Evolutionary conservation across 1,140 invertebrate species (phyloP).

Genomic region (Diorhabda carinulata): DNA sequence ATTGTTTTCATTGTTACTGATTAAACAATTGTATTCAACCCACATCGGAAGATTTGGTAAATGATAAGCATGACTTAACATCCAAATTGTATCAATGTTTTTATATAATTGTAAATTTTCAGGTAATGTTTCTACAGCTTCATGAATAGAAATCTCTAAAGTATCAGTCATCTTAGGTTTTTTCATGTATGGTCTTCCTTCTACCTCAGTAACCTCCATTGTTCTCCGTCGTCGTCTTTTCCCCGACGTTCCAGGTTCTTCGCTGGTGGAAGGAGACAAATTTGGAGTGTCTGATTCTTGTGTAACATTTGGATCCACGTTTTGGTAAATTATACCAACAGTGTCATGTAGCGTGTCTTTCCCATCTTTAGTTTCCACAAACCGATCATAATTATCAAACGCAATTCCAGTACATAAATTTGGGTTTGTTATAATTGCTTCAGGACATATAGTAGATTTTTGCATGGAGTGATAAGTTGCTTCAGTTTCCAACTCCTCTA

Average conservation of each 20-base stretch:
- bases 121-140: constrained; percentile 18
- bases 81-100: constrained; percentile 26
- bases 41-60: constrained; percentile 34
- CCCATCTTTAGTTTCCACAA: constrained; percentile 43
- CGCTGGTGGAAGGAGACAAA: constrained; percentile 8
- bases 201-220: constrained; percentile 9
- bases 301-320: constrained; percentile 48
- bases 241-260: not conserved
- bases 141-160: constrained; percentile 22
- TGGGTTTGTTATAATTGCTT: too few species aligned
- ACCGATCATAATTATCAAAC: constrained; percentile 49
- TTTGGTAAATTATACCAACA: constrained; percentile 4
- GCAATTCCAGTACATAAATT: too few species aligned
- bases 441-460: too few species aligned
- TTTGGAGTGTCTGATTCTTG: constrained; percentile 25
- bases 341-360: not conserved
- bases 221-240: constrained; percentile 7
- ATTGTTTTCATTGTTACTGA: constrained; percentile 24
- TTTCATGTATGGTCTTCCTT: constrained; percentile 21
- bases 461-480: too few species aligned
- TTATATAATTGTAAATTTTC: constrained; percentile 17
- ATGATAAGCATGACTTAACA: constrained; percentile 26
- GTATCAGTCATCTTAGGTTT: constrained; percentile 19
- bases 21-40: constrained; percentile 33
- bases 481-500: constrained; percentile 43